phyloP scores from a whole-genome alignment of 2,888 invertebrate genomes.

The Drosophila prostipennis region DNA sequence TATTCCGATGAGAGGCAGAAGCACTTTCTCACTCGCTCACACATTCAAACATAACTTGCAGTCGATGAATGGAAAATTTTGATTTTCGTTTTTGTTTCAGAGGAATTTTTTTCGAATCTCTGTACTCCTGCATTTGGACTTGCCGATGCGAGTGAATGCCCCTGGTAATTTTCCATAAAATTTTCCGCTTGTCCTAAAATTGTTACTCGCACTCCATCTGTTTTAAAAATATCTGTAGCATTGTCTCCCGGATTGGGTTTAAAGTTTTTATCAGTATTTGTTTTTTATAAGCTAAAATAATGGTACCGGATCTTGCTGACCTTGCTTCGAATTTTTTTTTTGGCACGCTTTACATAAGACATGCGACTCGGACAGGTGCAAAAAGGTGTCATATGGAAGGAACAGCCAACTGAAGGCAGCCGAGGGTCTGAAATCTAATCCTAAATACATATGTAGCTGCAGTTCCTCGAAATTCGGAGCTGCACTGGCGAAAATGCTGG shows the following conservation, averaged over 20 bases:
- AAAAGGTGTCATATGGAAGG: slow-evolving; percentile 7
- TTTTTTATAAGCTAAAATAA: background rate
- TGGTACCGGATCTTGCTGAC: slow-evolving; percentile 30
- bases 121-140: slow-evolving; percentile 51
- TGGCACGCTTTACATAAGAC: slow-evolving; percentile 55
- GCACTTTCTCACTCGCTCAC: slow-evolving; percentile 15
- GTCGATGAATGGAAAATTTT: slow-evolving; percentile 68
- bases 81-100: slow-evolving; percentile 55
- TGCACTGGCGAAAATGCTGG: background rate
- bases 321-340: slow-evolving; percentile 44
- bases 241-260: background rate
- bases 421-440: background rate
- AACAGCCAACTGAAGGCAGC: background rate
- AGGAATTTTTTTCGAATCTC: slow-evolving; percentile 52
- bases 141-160: background rate
- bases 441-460: background rate
- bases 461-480: background rate
- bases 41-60: slow-evolving; percentile 9
- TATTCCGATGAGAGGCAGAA: slow-evolving; percentile 7
- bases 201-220: slow-evolving; percentile 39
- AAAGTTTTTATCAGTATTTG: slow-evolving; percentile 3
- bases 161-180: slow-evolving; percentile 71
- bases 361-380: slow-evolving; percentile 38
- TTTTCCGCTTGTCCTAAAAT: slow-evolving; percentile 58
- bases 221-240: slow-evolving; percentile 1